A percentile compares a stretch with the other conserved stretches of the same genome.
phyloP scores from a whole-genome alignment of 2,797 vertebrate genomes.

The Poecilia picta region DNA sequence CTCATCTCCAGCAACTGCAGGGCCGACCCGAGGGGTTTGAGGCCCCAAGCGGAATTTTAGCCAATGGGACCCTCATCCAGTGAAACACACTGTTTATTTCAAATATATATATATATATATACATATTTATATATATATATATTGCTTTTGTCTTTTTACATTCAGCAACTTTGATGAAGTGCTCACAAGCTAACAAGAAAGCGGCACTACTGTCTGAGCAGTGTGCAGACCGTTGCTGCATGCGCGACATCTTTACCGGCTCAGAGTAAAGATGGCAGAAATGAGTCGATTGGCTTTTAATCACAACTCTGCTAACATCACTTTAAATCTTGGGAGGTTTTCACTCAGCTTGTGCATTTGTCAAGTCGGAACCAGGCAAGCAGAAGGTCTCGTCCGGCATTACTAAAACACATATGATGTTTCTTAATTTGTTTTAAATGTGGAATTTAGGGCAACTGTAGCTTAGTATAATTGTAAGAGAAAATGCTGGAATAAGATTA shows the following conservation, averaged over 20 bases:
- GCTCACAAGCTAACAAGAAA: background rate
- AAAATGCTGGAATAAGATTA: constrained; percentile 10
- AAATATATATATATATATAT: fast-evolving
- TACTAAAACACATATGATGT: background rate
- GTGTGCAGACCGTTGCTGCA: background rate
- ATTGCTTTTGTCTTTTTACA: background rate
- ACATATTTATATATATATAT: too few relatives aligned
- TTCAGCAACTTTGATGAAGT: background rate
- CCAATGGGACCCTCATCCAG: background rate
- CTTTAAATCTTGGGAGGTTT: background rate
- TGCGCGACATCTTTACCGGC: background rate
- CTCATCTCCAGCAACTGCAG: background rate
- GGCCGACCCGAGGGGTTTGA: background rate
- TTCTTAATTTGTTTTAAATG: constrained; percentile 3
- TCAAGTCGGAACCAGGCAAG: background rate
- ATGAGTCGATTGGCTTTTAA: background rate
- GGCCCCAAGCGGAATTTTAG: background rate
- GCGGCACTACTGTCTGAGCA: background rate
- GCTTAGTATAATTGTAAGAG: background rate
- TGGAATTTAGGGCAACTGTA: background rate
- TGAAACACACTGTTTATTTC: background rate
- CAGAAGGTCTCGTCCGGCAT: background rate
- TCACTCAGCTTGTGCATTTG: background rate
- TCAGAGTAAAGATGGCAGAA: background rate
- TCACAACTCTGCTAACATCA: background rate